Percentiles rank a stretch among this genome's conserved stretches.
phyloP scores from a whole-genome alignment of 2,888 invertebrate species.

The Synergus gifuensis region DNA sequence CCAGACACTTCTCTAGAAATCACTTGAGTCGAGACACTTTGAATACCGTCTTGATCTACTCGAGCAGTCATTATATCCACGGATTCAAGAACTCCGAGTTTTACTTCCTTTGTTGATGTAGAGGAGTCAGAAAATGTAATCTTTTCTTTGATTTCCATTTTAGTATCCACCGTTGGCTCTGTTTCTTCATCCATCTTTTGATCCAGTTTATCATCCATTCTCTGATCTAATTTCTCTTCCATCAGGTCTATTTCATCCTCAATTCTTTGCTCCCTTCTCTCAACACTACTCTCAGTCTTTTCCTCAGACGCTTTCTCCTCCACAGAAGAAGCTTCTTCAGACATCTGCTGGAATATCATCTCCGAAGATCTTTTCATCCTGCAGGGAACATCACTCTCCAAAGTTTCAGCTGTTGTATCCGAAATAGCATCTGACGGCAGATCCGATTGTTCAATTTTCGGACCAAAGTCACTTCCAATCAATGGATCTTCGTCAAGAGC shows the following conservation, averaged over 20 bases:
- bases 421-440: slow-evolving; percentile 25
- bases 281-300: slow-evolving; percentile 76
- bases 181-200: background rate
- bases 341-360: slow-evolving; percentile 90
- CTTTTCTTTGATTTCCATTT: slow-evolving; percentile 32
- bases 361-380: slow-evolving; percentile 93
- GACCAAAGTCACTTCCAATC: slow-evolving; percentile 50
- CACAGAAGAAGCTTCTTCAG: slow-evolving; percentile 76
- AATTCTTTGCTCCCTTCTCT: slow-evolving; percentile 13
- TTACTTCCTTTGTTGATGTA: slow-evolving; percentile 76
- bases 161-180: background rate
- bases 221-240: background rate
- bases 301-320: slow-evolving; percentile 50
- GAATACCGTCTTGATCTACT: slow-evolving; percentile 78
- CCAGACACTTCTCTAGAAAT: slow-evolving; percentile 71
- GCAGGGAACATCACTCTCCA: slow-evolving; percentile 77
- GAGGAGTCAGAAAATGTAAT: slow-evolving; percentile 65
- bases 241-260: background rate
- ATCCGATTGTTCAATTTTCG: slow-evolving; percentile 58
- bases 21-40: slow-evolving; percentile 80
- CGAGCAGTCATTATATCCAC: slow-evolving; percentile 80
- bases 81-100: slow-evolving; percentile 74
- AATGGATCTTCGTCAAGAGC: slow-evolving; percentile 73
- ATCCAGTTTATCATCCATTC: background rate
- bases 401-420: slow-evolving; percentile 75